Conservation (phyloP, 2,113 vertebrate genomes). For the Albula glossodonta region DNA sequence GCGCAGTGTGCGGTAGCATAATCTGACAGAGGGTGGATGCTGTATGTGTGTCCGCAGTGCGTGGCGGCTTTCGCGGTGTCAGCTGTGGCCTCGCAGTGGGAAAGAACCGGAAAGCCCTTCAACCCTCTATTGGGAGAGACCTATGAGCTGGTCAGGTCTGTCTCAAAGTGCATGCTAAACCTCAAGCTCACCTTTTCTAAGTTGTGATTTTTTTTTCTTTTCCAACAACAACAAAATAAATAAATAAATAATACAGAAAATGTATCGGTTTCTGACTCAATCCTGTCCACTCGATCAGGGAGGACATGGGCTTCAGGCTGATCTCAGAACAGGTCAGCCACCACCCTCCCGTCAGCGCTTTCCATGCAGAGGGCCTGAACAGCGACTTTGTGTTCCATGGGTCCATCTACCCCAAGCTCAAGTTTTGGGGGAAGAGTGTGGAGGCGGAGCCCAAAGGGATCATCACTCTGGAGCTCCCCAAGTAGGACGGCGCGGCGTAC, state of each 20-base stretch:
- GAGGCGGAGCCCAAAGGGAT: slow-evolving; percentile 94
- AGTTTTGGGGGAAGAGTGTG: slow-evolving; percentile 98
- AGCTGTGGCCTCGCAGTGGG: slow-evolving; percentile 97
- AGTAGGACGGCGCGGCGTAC: slow-evolving; percentile 71
- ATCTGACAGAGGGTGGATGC: background rate
- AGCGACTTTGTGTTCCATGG: slow-evolving; percentile 96
- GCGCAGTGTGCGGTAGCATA: background rate
- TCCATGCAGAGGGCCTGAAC: slow-evolving; percentile 91
- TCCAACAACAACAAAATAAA: too few species aligned
- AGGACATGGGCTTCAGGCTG: slow-evolving; percentile 94
- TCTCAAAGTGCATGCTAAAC: background rate
- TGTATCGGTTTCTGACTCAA: too few species aligned
- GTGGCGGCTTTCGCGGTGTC: slow-evolving; percentile 96
- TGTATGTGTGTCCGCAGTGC: slow-evolving; percentile 67
- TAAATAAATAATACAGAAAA: too few species aligned
- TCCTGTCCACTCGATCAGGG: slow-evolving; percentile 62
- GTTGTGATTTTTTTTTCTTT: too few species aligned
- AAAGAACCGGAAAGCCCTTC: slow-evolving; percentile 95
- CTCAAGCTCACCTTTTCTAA: too few species aligned
- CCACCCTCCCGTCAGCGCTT: slow-evolving; percentile 94
- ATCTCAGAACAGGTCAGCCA: slow-evolving; percentile 98
- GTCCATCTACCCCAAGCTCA: slow-evolving; percentile 97
- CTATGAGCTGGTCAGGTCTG: slow-evolving; percentile 91
- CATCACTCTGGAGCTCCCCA: slow-evolving; percentile 95
- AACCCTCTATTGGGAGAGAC: slow-evolving; percentile 96